Base-by-base conservation (phyloP, 2,797 vertebrate genomes). In the Otus scops region DNA sequence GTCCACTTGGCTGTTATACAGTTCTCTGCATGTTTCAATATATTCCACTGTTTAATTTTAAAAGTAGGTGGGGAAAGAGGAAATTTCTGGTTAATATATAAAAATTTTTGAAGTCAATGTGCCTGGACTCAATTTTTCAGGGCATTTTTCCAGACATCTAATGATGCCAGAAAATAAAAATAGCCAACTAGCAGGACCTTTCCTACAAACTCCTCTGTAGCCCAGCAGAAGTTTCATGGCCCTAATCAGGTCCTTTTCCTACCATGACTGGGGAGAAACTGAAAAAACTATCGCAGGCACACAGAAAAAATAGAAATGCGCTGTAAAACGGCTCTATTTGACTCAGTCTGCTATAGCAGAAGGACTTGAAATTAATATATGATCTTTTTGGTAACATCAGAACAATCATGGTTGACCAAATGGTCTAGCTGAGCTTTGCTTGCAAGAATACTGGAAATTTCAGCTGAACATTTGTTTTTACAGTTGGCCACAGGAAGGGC, bases 1-100 rank as follows among this genome's bases (percentile, higher is more conserved):
- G 81, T 61, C 86, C 47, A 22, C 54, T 96, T 96, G 95, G 91
- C 90, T 3, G 6, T 67, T 80, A 91, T 91, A 88, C 64, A 80
- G 57, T 91, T 80, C 61, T 83, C 84, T 89, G 59, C 50, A 67
- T 94, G 94, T 95, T 93, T 96, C 79, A 89, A 78, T 83, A 91
- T 95, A 95, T 96, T 96, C 96, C 96, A 85, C 93, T 91, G 87
- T 94, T 92, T 95, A 85, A 47, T 88, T 95, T 95, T 96, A 95
- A 96, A 95, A 92, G 92, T 93, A 93, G 90, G 93, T 95, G 95
- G 94, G 56, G 93, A 71, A 95, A 91, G 75, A 94, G 95, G 95
- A 97, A 94, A 93, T 97, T 97, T 97, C 93, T 96, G 88, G 57
- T 94, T 95, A 95, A 89, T 77, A 92, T 89, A 88, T 83, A 91